Conservation (phyloP, 2,113 vertebrate species). For the Acrocephalus arundinaceus region DNA sequence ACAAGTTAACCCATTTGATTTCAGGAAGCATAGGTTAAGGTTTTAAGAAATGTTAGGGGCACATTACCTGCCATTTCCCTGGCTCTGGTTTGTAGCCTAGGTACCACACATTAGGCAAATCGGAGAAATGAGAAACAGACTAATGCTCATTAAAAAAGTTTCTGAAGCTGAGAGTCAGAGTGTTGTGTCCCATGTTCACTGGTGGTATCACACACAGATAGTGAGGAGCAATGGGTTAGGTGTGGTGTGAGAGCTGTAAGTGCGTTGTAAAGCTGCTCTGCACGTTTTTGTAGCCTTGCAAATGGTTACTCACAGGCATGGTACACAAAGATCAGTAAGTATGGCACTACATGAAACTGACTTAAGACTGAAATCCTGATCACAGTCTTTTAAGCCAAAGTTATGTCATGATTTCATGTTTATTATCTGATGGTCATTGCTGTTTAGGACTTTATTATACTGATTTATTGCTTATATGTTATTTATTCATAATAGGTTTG, state of each 20-base stretch:
- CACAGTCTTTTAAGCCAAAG: not conserved
- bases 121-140: not conserved
- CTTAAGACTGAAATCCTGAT: not conserved
- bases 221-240: fast-evolving
- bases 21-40: not conserved
- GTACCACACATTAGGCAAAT: fast-evolving
- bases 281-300: not conserved
- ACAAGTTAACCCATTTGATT: not conserved
- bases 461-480: not conserved
- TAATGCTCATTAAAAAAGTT: not conserved
- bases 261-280: not conserved
- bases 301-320: not conserved
- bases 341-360: not conserved
- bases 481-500: not conserved
- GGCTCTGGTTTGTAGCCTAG: not conserved
- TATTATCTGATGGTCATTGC: not conserved
- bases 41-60: not conserved
- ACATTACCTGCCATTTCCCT: fast-evolving
- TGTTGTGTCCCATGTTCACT: not conserved
- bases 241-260: not conserved
- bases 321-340: not conserved
- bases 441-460: not conserved
- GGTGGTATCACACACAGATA: fast-evolving
- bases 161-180: not conserved
- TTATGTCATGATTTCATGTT: not conserved